phyloP scores from a whole-genome alignment of 2,888 invertebrate species.

The Drosophila maculinotata region DNA sequence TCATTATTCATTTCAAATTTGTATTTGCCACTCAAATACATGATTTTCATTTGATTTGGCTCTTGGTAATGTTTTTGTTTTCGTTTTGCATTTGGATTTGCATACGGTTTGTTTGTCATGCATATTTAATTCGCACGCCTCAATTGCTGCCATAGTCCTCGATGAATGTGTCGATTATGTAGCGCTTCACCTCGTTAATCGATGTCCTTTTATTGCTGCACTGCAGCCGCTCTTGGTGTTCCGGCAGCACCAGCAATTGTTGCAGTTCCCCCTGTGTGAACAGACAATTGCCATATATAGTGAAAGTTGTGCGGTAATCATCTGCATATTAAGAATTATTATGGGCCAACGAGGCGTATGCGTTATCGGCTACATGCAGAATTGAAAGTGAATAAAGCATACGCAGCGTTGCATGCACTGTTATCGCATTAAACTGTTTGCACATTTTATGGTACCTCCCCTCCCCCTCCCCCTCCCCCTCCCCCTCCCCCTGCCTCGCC shows the following conservation, averaged over 20 bases:
- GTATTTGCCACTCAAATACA: slow-evolving; percentile 34
- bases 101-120: slow-evolving; percentile 27
- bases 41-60: slow-evolving; percentile 53
- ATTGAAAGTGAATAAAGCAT: slow-evolving; percentile 39
- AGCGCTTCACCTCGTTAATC: slow-evolving; percentile 85
- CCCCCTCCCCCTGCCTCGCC: too few species aligned
- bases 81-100: slow-evolving; percentile 23
- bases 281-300: background rate
- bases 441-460: slow-evolving; percentile 38
- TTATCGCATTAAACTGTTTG: slow-evolving; percentile 41
- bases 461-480: too few species aligned
- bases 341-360: slow-evolving; percentile 47
- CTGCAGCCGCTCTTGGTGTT: slow-evolving; percentile 83
- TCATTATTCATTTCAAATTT: slow-evolving; percentile 31
- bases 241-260: slow-evolving; percentile 83
- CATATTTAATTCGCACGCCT: slow-evolving; percentile 30
- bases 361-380: slow-evolving; percentile 52
- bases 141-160: slow-evolving; percentile 84
- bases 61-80: slow-evolving; percentile 14
- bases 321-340: slow-evolving; percentile 54
- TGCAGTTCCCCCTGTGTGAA: slow-evolving; percentile 83
- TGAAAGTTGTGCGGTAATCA: slow-evolving; percentile 42
- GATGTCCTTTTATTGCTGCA: slow-evolving; percentile 84
- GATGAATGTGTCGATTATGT: slow-evolving; percentile 85
- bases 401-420: slow-evolving; percentile 38